Conservation (phyloP, 2,888 invertebrate species). For the Linyphia triangularis region DNA sequence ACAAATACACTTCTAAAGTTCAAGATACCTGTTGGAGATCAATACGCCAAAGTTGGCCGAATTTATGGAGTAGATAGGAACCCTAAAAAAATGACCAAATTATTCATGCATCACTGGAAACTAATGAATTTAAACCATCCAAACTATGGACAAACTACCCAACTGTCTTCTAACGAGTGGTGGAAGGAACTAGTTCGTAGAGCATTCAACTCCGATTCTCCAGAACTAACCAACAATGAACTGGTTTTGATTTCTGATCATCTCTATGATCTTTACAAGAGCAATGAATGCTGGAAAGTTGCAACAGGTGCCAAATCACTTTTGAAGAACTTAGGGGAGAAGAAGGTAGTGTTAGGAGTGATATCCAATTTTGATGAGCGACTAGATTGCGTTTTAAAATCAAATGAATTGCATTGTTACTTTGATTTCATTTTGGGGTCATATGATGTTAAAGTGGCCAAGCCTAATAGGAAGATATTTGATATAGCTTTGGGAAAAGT, state of each 20-base stretch:
- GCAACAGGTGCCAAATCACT: constrained; percentile 85
- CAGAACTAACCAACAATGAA: constrained; percentile 69
- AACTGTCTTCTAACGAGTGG: constrained; percentile 88
- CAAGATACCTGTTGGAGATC: constrained; percentile 85
- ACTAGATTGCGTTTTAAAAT: constrained; percentile 85
- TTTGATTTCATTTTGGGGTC: constrained; percentile 91
- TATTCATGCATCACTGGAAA: constrained; percentile 85
- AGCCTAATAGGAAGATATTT: constrained; percentile 89
- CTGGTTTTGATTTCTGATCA: constrained; percentile 78
- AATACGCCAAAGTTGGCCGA: constrained; percentile 86
- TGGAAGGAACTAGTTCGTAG: constrained; percentile 86
- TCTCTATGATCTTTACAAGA: constrained; percentile 84
- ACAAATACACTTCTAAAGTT: constrained; percentile 91
- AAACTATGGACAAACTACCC: constrained; percentile 87
- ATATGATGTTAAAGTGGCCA: constrained; percentile 86
- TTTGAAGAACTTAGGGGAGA: constrained; percentile 83
- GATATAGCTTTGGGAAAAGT: constrained; percentile 83
- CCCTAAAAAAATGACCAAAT: constrained; percentile 81
- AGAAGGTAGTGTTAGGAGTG: constrained; percentile 84
- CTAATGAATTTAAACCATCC: constrained; percentile 86
- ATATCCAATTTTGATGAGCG: constrained; percentile 95
- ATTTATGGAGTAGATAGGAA: constrained; percentile 85
- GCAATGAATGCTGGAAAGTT: constrained; percentile 87
- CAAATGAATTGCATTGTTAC: constrained; percentile 85
- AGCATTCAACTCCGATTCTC: constrained; percentile 83